Conservation (phyloP, 1,140 invertebrate species). For the Bombyx mori region DNA sequence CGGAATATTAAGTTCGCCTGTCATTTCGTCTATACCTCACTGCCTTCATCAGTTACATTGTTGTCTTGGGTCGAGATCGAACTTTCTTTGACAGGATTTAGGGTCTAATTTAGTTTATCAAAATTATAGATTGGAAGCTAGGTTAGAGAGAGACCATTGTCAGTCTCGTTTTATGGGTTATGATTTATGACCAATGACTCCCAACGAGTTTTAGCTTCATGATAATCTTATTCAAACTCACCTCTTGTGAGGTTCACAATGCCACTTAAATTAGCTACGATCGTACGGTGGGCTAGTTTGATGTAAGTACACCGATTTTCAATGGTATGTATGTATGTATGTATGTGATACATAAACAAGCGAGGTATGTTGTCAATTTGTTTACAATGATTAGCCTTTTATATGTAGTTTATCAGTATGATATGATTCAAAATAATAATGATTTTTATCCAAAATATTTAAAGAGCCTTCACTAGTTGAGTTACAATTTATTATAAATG, state of each 20-base stretch:
- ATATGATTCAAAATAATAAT: constrained; percentile 1
- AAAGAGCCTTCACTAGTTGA: too few relatives aligned
- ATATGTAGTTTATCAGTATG: constrained; percentile 8
- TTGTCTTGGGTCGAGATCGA: constrained; percentile 13
- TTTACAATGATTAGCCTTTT: constrained; percentile 19
- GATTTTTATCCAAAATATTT: neutral
- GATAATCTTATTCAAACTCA: constrained; percentile 66
- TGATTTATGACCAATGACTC: constrained; percentile 70
- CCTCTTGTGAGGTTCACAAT: constrained; percentile 62
- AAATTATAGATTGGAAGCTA: constrained; percentile 42
- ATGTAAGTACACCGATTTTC: constrained; percentile 8
- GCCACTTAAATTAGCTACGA: constrained; percentile 70
- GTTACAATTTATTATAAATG: too few relatives aligned
- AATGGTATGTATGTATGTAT: constrained; percentile 18
- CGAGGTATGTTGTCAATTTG: constrained; percentile 34
- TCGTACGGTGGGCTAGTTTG: constrained; percentile 41
- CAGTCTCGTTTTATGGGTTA: constrained; percentile 65
- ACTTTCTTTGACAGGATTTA: constrained; percentile 12
- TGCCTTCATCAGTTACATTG: constrained; percentile 28
- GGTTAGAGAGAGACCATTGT: constrained; percentile 56
- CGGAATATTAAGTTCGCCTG: constrained; percentile 68
- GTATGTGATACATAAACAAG: constrained; percentile 13
- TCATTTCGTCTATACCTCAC: constrained; percentile 60
- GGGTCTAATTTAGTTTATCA: constrained; percentile 17
- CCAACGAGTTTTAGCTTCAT: constrained; percentile 59